Conservation (phyloP, 1,140 invertebrate genomes). For the Bacillus rossius region DNA sequence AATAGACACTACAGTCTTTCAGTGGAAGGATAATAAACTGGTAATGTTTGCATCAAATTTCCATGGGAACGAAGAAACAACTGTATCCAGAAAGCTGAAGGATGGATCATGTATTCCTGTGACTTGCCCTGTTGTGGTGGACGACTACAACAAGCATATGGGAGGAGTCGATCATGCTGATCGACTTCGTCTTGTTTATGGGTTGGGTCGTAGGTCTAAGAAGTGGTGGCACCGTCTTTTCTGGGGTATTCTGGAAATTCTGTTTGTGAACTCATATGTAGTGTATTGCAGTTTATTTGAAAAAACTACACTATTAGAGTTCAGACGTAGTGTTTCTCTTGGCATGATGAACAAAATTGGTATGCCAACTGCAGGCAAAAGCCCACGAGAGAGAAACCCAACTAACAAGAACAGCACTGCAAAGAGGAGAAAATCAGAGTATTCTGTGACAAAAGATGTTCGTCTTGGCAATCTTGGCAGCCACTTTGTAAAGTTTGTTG, state of each 20-base stretch:
- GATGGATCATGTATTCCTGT: background rate
- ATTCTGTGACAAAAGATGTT: no score
- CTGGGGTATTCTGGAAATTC: slow-evolving; percentile 13
- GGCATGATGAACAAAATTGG: slow-evolving; percentile 15
- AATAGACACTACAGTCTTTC: slow-evolving; percentile 10
- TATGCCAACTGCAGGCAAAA: no score
- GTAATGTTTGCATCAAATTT: slow-evolving; percentile 16
- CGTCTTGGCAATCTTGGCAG: no score
- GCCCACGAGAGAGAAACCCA: no score
- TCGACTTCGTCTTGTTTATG: slow-evolving; percentile 1
- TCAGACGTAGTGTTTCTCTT: slow-evolving; percentile 24
- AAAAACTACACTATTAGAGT: slow-evolving; percentile 14
- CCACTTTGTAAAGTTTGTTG: no score
- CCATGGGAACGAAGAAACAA: slow-evolving; percentile 1
- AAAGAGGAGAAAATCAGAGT: no score
- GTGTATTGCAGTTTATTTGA: slow-evolving; percentile 11
- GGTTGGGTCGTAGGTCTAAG: slow-evolving; percentile 13
- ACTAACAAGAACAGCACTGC: no score
- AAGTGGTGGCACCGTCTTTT: background rate
- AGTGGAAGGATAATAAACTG: slow-evolving; percentile 17
- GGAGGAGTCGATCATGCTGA: slow-evolving; percentile 1
- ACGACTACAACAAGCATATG: background rate
- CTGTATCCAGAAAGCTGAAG: background rate
- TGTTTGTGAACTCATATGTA: slow-evolving; percentile 4
- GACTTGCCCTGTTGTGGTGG: background rate